Evolutionary conservation across 2,113 vertebrate genomes (phyloP), one percentile per base, ranked within the genome.

Genomic region (Corythornis vintsioides): DNA sequence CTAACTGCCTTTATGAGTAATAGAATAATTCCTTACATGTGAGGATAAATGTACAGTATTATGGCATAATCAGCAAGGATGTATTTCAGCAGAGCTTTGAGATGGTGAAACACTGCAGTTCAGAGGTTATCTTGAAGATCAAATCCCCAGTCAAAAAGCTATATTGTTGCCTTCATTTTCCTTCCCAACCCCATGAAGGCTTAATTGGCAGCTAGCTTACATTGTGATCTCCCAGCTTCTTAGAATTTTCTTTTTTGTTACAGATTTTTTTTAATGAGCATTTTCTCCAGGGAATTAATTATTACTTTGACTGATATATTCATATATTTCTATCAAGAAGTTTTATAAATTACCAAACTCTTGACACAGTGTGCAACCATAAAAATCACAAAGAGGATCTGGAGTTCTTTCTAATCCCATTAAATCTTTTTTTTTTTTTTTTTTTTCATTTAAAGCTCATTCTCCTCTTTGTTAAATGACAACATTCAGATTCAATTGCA

Each of bases 241-340:
- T 92, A 91, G 86, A 96, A 94, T 95, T 96, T 96, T 96, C 93
- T 96, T 96, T 43, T 96, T 75, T 53, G 91, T 93, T 96, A 77
- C 86, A 88, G 53, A 12, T 81, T 95, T 93, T 63, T 97, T 96
- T 35, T 66, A 97, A 97, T 91, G 92, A 98, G 83, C 71, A 76
- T 83, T 96, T 96, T 94, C 94, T 92, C 88, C 3, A 65, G 95
- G 94, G 96, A 96, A 96, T 98, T 97, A 97, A 97, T 98, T 98
- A 97, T 96, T 97, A 97, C 95, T 94, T 97, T 97, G 96, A 97
- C 97, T 96, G 91, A 43, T 95, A 96, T 92, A 95, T 96, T 98
- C 90, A 89, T 92, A 96, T 93, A 96, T 96, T 95, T 97, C 96
- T 89, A 97, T 97, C 96, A 96, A 82, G 94, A 96, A 96, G 76